Percentiles rank a stretch among this genome's conserved stretches.
Conservation (phyloP, 2,113 vertebrate genomes). For the Baryphthengus martii region DNA sequence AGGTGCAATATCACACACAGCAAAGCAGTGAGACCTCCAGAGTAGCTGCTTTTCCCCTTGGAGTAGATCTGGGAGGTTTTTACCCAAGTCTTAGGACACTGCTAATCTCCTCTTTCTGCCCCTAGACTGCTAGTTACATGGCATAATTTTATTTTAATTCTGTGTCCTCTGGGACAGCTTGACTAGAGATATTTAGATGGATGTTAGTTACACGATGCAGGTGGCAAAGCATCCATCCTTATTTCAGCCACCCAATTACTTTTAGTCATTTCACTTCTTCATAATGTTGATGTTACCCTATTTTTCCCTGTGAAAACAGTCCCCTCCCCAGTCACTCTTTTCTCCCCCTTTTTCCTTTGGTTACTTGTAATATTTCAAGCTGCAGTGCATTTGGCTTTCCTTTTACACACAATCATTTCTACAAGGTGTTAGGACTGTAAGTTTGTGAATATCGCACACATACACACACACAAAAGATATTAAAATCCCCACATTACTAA, state of each 20-base stretch:
- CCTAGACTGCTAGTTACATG: neutral
- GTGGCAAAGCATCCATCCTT: conserved; percentile 51
- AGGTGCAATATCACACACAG: rapidly evolving
- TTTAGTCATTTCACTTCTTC: conserved; percentile 35
- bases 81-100: neutral
- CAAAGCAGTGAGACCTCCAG: neutral
- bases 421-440: neutral
- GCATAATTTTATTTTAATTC: conserved; percentile 54
- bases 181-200: conserved; percentile 38
- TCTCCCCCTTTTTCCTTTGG: neutral
- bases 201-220: conserved; percentile 34
- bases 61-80: neutral
- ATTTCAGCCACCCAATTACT: conserved; percentile 48
- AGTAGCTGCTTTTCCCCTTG: neutral
- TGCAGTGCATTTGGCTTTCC: neutral
- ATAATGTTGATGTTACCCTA: conserved; percentile 15
- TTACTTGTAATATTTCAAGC: neutral
- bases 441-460: neutral
- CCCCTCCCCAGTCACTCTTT: neutral
- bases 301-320: neutral
- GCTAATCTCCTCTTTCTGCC: neutral
- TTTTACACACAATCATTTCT: neutral
- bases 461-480: neutral
- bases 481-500: neutral
- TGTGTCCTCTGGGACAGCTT: conserved; percentile 28